phyloP scores from a whole-genome alignment of 2,113 vertebrate species.

The Pangasianodon hypophthalmus region DNA sequence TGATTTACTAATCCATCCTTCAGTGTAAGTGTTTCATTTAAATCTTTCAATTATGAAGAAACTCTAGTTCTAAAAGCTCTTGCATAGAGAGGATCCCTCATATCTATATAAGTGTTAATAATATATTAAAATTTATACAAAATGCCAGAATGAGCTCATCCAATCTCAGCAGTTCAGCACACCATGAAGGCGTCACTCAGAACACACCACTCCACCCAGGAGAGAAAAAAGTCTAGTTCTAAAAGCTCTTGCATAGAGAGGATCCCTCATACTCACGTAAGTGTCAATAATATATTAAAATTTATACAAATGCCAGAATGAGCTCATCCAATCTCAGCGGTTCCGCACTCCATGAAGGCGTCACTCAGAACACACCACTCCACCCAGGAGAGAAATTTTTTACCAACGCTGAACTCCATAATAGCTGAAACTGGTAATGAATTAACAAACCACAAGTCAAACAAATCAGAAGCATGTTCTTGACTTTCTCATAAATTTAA shows the following conservation, averaged over 20 bases:
- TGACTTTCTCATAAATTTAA: background rate
- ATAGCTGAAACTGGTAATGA: background rate
- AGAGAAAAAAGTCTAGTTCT: background rate
- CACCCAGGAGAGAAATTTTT: background rate
- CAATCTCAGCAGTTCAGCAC: background rate
- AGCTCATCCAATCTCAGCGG: background rate
- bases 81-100: background rate
- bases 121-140: constrained; percentile 14
- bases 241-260: background rate
- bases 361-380: background rate
- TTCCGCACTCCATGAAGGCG: background rate
- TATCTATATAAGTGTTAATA: background rate
- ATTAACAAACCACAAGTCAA: background rate
- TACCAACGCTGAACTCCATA: background rate
- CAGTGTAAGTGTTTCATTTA: background rate
- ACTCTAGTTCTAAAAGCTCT: background rate
- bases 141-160: constrained; percentile 12
- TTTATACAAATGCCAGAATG: constrained; percentile 21
- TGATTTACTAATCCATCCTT: background rate
- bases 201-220: background rate
- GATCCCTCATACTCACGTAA: background rate
- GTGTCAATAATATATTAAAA: background rate
- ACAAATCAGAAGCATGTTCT: background rate
- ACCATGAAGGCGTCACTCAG: background rate
- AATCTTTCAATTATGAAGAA: background rate